Base-by-base conservation (phyloP, 2,888 invertebrate genomes). In the Cheilosia vernalis region DNA sequence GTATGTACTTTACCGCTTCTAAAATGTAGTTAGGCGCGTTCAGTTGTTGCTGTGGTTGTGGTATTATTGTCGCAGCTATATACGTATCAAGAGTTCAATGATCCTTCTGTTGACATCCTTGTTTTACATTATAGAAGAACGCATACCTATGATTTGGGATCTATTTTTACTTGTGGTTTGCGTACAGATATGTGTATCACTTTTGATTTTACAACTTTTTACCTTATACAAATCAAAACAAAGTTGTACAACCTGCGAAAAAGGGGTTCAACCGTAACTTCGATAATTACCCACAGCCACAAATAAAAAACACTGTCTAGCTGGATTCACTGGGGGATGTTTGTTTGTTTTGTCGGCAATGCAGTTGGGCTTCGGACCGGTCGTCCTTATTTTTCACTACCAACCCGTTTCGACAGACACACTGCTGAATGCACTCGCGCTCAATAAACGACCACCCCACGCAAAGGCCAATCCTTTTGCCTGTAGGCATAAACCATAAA, bases 51-150 rank as follows among this genome's bases (percentile, higher is more conserved):
- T 85, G 85, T 77, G 80, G 77, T 85, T 85, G 85, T 77, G 76
- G 72, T 85, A 81, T 79, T 72, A 79, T 79, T 79, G 79, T 79
- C 79, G 64, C 72, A 72, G 77, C 76, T 81, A 55, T 40, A 15
- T 51, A 42, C 37, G 37, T 13, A 77, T 85, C 69, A 85, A 81
- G 67, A 81, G 85, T 81, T 85, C 81, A 85, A 85, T 85, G 85
- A 81, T 85, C 85, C 85, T 81, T 81, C 72, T 85, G 81, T 85
- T 85, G 81, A 85, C 81, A 85, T 85, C 85, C 81, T 77, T 76
- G 42, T 63, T 69, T 61, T 64, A 40, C 27, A 13, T n/a, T 37
- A 37, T 60, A 81, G 33, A 76, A 81, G 60, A 77, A 74, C 58
- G 74, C 74, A 73, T 84, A n/a, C n/a, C n/a, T n/a, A 66, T 51